phyloP scores from a whole-genome alignment of 2,797 vertebrate genomes.

The Girardinus metallicus region DNA sequence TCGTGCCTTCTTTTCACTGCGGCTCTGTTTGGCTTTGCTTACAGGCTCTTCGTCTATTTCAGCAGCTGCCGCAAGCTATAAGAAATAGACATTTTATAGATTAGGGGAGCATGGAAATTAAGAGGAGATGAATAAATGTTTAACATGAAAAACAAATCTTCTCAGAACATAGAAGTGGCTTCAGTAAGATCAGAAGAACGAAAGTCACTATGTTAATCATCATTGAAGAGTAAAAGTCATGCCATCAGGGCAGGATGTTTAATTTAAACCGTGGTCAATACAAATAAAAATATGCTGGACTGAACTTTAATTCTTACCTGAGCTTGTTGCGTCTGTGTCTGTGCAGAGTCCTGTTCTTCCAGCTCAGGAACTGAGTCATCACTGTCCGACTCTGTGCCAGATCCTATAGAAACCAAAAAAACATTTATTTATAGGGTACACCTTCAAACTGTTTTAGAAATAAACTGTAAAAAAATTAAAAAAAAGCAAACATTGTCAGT shows the following conservation, averaged over 20 bases:
- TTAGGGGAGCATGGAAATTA: background rate
- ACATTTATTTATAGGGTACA: conserved; percentile 12
- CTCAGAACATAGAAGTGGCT: conserved; percentile 88
- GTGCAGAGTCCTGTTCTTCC: conserved; percentile 95
- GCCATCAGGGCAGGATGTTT: conserved; percentile 7
- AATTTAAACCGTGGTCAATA: background rate
- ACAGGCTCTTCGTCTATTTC: conserved; percentile 98
- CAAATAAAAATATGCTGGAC: background rate
- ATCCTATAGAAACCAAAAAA: conserved; percentile 81
- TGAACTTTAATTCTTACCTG: conserved; percentile 81
- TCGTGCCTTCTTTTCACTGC: conserved; percentile 98
- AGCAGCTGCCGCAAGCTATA: conserved; percentile 93
- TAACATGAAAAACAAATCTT: conserved; percentile 52
- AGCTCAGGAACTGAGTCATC: conserved; percentile 98
- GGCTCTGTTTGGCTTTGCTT: conserved; percentile 99
- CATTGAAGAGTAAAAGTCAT: conserved; percentile 77
- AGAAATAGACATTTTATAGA: conserved; percentile 1
- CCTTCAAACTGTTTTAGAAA: conserved; percentile 1
- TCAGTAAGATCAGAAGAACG: conserved; percentile 96
- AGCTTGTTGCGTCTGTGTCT: conserved; percentile 96
- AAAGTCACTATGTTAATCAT: conserved; percentile 91
- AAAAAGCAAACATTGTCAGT: background rate
- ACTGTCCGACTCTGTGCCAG: conserved; percentile 97
- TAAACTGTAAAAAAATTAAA: conserved; percentile 19
- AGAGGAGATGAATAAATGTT: background rate